A percentile compares a stretch with the other conserved stretches of the same genome.
These are phyloP conservation scores for Chalcis sispes DNA, from an alignment of 2,888 invertebrate genomes.

Conservation along the genomic window DNA sequence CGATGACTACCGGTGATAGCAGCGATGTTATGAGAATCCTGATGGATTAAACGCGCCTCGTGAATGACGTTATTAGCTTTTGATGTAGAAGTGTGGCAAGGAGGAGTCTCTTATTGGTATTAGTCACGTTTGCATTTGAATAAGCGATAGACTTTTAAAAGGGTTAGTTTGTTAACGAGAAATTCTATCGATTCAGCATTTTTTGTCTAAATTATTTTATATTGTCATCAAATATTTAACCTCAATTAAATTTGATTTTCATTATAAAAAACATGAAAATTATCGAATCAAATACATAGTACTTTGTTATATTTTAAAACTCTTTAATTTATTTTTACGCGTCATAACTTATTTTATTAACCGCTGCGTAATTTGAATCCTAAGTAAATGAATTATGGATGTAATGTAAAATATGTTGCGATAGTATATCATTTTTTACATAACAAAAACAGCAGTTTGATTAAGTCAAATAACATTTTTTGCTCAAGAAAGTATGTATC, in stretches of 20 bases:
- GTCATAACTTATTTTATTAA: slow-evolving; percentile 37
- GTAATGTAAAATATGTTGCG: slow-evolving; percentile 2
- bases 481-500: too few species aligned
- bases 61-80: background rate
- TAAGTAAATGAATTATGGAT: slow-evolving; percentile 47
- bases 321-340: too few species aligned
- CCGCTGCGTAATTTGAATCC: slow-evolving; percentile 43
- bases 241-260: too few species aligned
- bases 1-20: background rate
- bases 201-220: too few species aligned
- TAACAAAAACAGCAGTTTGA: slow-evolving; percentile 25
- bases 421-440: slow-evolving; percentile 41
- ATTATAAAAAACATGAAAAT: too few species aligned
- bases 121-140: too few species aligned
- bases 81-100: background rate
- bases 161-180: too few species aligned
- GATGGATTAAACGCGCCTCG: slow-evolving; percentile 5
- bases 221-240: too few species aligned
- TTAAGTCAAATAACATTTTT: background rate
- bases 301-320: too few species aligned
- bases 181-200: too few species aligned
- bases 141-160: too few species aligned
- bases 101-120: background rate
- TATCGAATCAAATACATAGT: too few species aligned
- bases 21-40: slow-evolving; percentile 6